Percentiles rank a stretch among this genome's conserved stretches.
phyloP scores from a whole-genome alignment of 1,140 invertebrate genomes.

The Chionoecetes opilio region DNA sequence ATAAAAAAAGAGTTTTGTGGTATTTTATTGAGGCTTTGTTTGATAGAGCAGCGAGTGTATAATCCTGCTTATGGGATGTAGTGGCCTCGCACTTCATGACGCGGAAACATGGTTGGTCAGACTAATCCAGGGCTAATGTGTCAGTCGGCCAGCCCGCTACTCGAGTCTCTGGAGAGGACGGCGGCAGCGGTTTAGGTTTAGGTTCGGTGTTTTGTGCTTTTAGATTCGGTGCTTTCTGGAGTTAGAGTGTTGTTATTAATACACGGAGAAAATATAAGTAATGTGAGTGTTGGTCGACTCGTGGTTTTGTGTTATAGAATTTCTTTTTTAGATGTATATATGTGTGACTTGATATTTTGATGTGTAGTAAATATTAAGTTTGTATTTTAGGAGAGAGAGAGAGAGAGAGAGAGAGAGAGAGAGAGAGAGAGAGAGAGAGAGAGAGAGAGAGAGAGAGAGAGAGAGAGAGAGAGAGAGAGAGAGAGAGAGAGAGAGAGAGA shows the following conservation, averaged over 20 bases:
- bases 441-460: conserved; percentile 2
- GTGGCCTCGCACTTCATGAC: conserved; percentile 11
- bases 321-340: neutral
- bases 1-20: conserved; percentile 45
- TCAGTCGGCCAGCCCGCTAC: neutral
- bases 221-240: neutral
- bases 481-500: conserved; percentile 54
- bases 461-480: conserved; percentile 53
- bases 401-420: conserved; percentile 5
- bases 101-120: conserved; percentile 14
- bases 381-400: neutral
- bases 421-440: conserved; percentile 17
- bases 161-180: neutral
- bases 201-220: neutral
- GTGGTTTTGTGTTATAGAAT: neutral
- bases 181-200: neutral
- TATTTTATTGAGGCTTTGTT: conserved; percentile 47
- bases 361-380: neutral
- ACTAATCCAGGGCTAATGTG: neutral
- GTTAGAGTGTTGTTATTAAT: neutral
- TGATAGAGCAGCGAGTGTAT: conserved; percentile 47
- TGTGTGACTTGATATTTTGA: neutral
- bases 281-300: neutral
- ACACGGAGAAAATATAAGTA: neutral
- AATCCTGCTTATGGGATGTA: conserved; percentile 34